Evolutionary conservation across 2,113 vertebrate genomes (phyloP), one percentile per base, ranked within the genome.

Genomic region (Guaruba guarouba): DNA sequence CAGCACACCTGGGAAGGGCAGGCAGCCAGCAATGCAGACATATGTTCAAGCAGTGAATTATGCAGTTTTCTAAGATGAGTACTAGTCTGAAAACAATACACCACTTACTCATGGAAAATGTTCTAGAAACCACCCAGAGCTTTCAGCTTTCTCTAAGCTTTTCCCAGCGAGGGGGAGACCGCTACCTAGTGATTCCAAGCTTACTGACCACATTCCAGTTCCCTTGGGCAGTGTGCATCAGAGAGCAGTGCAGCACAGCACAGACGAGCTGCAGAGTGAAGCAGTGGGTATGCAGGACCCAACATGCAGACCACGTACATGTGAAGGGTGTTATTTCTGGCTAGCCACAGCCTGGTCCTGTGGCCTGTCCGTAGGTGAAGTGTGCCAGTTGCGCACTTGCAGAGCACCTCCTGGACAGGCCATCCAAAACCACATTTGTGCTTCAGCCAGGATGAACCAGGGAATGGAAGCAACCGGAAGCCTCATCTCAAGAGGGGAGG

Each of bases 361-460:
- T 24, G 67, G 57, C 71, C 63, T 0, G 0, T 15, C 57, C 0
- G 0, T 4, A 80, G 80, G 68, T 49, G 39, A 82, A 71, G 23
- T 0, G 0, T n/a, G 25, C 43, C 63, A 94, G 57, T 43, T 61
- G 29, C 15, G 76, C 31, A 13, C 37, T 71, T 31, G 44, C 31
- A 71, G 31, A 88, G 62, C 79, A 75, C 27, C n/a, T 74, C 79
- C 74, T 31, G 15, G 25, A 90, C 54, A 71, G 11, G 28, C 24
- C 39, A 62, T 46, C 46, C 74, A 77, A 77, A 88, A 57, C 31
- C 39, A 52, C 0, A 0, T 8, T 28, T 52, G 33, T 1, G 10
- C 24, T 78, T 49, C 3, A 4, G 49, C 29, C 61, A 75, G 55
- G 64, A 41, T 86, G 64, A 92, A 94, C 10, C 48, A 33, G 16